Evolutionary conservation across 2,797 vertebrate genomes (phyloP).

Genomic region (Leptatherina wallacei): DNA sequence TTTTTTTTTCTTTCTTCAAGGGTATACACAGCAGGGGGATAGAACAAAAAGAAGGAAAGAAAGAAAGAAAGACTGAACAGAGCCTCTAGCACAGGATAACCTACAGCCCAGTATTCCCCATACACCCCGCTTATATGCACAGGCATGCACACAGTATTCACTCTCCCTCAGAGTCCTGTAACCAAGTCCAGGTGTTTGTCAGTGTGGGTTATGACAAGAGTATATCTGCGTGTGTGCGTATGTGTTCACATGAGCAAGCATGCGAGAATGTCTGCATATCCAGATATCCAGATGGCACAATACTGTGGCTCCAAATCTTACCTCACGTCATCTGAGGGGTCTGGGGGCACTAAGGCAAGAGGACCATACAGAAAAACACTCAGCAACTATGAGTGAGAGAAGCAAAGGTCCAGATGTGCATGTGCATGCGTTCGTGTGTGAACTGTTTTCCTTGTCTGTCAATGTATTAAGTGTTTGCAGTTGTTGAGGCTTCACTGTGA

Average conservation of each 20-base stretch:
- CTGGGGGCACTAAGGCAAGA: conserved; percentile 52
- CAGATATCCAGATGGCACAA: conserved; percentile 70
- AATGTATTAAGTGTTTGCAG: conserved; percentile 42
- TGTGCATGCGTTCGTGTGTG: conserved; percentile 20
- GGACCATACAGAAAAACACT: conserved; percentile 65
- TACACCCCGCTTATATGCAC: conserved; percentile 47
- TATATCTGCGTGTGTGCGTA: conserved; percentile 66
- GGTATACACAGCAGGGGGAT: conserved; percentile 19
- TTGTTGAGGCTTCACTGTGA: conserved; percentile 49
- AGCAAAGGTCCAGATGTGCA: conserved; percentile 63
- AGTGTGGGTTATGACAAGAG: conserved; percentile 74
- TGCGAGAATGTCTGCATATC: conserved; percentile 59
- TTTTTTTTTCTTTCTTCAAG: conserved; percentile 42
- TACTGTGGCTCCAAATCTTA: conserved; percentile 68
- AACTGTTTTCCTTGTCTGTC: conserved; percentile 47
- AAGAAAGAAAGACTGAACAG: conserved; percentile 36
- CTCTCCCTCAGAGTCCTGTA: conserved; percentile 67
- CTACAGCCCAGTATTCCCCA: conserved; percentile 65
- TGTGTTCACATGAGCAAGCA: conserved; percentile 45
- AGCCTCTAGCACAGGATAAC: conserved; percentile 65
- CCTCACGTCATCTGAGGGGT: conserved; percentile 72
- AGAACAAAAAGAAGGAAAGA: neutral
- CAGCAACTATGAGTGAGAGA: conserved; percentile 59
- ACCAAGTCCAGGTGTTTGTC: conserved; percentile 81
- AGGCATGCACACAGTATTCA: conserved; percentile 51